A percentile compares a stretch with the other conserved stretches of the same genome.
Evolutionary conservation across 1,140 invertebrate species (phyloP).

Genomic region (Seison nebaliae): DNA sequence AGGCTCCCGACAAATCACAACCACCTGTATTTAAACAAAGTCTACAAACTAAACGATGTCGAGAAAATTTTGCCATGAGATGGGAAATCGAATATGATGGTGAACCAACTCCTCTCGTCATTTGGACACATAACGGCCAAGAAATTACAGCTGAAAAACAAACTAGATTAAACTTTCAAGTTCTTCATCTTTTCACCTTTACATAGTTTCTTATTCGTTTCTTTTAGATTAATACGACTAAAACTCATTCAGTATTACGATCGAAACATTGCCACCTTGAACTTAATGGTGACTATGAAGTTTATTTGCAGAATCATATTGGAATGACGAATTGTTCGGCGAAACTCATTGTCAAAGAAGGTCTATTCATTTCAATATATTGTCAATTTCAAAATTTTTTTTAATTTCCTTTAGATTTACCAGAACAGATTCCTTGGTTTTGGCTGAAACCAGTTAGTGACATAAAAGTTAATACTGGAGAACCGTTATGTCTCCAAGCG

Average conservation of each 20-base stretch:
- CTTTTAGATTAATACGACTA: too few relatives aligned
- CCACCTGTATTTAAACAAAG: slow-evolving; percentile 10
- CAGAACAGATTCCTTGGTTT: neutral
- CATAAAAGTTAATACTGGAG: slow-evolving; percentile 4
- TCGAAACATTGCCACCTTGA: too few relatives aligned
- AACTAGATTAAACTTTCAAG: too few relatives aligned
- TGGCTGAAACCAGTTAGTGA: neutral
- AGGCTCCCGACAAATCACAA: slow-evolving; percentile 6
- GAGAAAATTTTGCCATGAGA: slow-evolving; percentile 2
- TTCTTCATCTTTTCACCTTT: too few relatives aligned
- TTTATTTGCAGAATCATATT: too few relatives aligned
- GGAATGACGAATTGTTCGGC: neutral
- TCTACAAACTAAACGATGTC: too few relatives aligned
- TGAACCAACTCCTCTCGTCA: slow-evolving; percentile 1
- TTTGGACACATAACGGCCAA: too few relatives aligned
- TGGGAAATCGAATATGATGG: slow-evolving; percentile 3
- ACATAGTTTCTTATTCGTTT: too few relatives aligned
- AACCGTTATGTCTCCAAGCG: slow-evolving; percentile 43
- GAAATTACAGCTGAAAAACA: too few relatives aligned
- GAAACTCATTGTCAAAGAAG: neutral
- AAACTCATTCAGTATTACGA: too few relatives aligned
- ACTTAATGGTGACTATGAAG: too few relatives aligned
- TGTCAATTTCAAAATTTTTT: neutral
- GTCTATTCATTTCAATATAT: neutral
- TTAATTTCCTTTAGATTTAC: neutral